Evolutionary conservation across 2,797 vertebrate genomes (phyloP), one percentile per base, ranked within the genome.

Genomic region (Glossophaga mutica): DNA sequence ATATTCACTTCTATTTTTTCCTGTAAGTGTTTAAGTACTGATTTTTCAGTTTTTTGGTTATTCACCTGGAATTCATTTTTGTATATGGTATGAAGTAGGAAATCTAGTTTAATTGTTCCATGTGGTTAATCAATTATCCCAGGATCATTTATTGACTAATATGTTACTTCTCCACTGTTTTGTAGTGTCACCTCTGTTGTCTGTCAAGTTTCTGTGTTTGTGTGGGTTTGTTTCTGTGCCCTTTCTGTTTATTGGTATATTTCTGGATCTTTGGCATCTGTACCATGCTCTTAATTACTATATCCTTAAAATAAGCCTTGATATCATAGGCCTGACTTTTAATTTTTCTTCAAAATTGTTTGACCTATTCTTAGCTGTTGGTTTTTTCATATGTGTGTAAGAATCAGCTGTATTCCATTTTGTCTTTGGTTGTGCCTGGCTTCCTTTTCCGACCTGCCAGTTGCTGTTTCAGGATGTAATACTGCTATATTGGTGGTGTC

Each of bases 31-130:
- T 85, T 82, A 94, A 70, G 34, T 82, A 90, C 92, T 90, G 39
- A n/a, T 85, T 59, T 94, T 87, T 79, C 48, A 52, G 21, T 71
- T 71, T 83, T 70, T 90, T 67, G 12, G 2, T 84, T 21, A 84
- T 59, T 22, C 44, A 50, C 16, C 32, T 59, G 73, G 39, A 92
- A 73, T 86, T 95, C 85, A 55, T 71, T 91, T 89, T 95, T 85
- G 19, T 74, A 12, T 68, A 12, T 68, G 6, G 42, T 78, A 3
- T 87, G 26, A 92, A 94, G 10, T 87, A 79, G 55, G 50, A 82
- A 86, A 44, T 89, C 37, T 74, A 59, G 15, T 24, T 90, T 83
- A 52, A 57, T 70, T 90, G 32, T 84, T 46, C 32, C 5, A 24
- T 81, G 18, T 57, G 46, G 37, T 21, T 87, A 48, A 71, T 9